Base-by-base conservation (phyloP, 1,140 invertebrate genomes). In the Pogonomyrmex californicus region DNA sequence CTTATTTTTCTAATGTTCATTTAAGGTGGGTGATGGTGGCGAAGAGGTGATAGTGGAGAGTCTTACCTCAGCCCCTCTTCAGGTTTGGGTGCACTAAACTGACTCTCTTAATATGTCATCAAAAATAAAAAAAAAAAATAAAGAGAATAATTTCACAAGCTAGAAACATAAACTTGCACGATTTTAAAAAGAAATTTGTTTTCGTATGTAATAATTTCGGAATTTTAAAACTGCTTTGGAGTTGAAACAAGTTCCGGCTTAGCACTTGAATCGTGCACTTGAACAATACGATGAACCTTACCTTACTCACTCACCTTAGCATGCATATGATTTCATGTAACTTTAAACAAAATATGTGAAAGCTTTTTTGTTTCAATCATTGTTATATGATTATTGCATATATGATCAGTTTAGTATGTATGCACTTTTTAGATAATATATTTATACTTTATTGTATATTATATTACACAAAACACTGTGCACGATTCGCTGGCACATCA, bases 11-110 rank as follows among this genome's bases (percentile, higher is more conserved):
- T 89, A 71, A 68, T 90, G 73, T 92, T 89, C 76, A 82, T 93
- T 93, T 87, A 93, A 93, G 92, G 92, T 93, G 91, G 91, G 91
- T 87, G 91, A 93, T 90, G 91, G 91, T 92, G 92, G 92, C 60
- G 91, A 93, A 91, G 92, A 92, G 87, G 81, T 92, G 83, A 89
- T 93, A 90, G 92, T 93, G 90, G 91, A 92, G 66, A 93, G 77
- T 93, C 91, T 92, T 88, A 91, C 92, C 86, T 90, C 92, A 92
- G 92, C 90, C 89, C 91, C 92, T 83, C 89, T 93, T 91, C 90
- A 92, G 91, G 92, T 92, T 92, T 91, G 91, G 86, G 87, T 87
- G 87, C 85, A 86, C 49, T 91, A 91, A 88, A 88, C 66, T 91
- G 86, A 87, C 83, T 86, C 79, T 90, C 66, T 88, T 90, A 87